Base-by-base conservation (phyloP, 2,888 invertebrate species). In the Abrostola tripartita region DNA sequence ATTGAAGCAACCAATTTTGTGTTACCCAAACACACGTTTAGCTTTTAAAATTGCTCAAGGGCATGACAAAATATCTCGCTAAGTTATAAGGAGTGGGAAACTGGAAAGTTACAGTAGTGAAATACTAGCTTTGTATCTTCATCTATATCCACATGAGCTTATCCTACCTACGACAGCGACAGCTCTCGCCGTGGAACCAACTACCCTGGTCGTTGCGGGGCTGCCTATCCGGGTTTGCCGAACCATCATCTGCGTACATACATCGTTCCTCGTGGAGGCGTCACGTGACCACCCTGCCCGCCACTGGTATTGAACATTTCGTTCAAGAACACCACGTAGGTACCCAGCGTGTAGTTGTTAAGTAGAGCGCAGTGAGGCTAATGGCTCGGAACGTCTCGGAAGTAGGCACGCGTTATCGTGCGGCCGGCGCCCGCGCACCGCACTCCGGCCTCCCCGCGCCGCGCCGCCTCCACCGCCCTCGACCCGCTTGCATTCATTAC, bases 371-470 rank as follows among this genome's bases (percentile, higher is more conserved):
- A 83, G 81, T 81, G 86, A 81, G 87, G 87, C 90, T 91, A 92
- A 91, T 92, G 91, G 90, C 82, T 88, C 86, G 91, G 88, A 92
- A 92, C 92, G 88, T 85, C 87, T 88, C 90, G 90, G 90, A 91
- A 91, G 90, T 87, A 79, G 82, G 84, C 71, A 81, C 74, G 79
- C 84, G 83, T 89, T 91, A 90, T 91, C 90, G 85, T 62, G 61
- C 12, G 40, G 62, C 67, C 60, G 52, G 64, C 66, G 61, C 52
- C 61, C 68, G 64, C 69, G 70, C 69, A 59, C 64, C 61, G 59
- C 65, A 53, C 53, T 65, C 40, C 60, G 49, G 62, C 50, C 62
- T 12, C n/a, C 47, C 38, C 59, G 37, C 52, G 10, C 49, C 65
- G 55, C 61, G 57, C 67, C 57, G 50, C 57, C 68, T 65, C 57